Evolutionary conservation across 2,888 invertebrate genomes (phyloP).

Genomic region (Carabus problematicus): DNA sequence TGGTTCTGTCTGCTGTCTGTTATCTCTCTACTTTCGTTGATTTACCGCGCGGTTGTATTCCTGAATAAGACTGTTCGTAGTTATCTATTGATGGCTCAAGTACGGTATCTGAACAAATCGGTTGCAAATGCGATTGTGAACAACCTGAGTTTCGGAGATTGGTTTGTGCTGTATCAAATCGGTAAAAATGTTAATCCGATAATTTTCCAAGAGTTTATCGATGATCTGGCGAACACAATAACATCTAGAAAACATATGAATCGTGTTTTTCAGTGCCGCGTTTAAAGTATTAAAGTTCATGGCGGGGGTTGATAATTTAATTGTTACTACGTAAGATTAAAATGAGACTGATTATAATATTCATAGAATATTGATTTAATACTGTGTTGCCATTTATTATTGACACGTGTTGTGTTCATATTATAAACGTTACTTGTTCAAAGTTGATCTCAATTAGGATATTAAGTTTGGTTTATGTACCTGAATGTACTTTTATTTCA

Average conservation of each 20-base stretch:
- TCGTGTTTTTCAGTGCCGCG: conserved; percentile 4
- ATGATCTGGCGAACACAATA: conserved; percentile 39
- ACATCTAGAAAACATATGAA: conserved; percentile 12
- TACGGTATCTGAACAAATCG: conserved; percentile 63
- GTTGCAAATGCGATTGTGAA: conserved; percentile 63
- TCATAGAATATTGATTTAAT: neutral
- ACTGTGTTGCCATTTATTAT: conserved; percentile 6
- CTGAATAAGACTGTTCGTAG: conserved; percentile 66
- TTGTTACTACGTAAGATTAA: neutral
- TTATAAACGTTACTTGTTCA: no score
- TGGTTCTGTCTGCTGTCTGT: conserved; percentile 73
- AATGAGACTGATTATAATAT: neutral
- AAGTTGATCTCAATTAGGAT: no score
- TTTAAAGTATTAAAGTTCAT: neutral
- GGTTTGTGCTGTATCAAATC: conserved; percentile 78
- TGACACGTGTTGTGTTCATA: no score
- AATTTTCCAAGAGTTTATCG: conserved; percentile 69
- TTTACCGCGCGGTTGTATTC: conserved; percentile 70
- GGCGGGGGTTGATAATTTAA: neutral
- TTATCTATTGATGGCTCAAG: conserved; percentile 68
- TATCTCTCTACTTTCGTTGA: conserved; percentile 67
- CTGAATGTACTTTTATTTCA: neutral
- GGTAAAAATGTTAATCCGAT: conserved; percentile 78
- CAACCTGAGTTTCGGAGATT: conserved; percentile 72
- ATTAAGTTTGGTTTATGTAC: no score